Evolutionary conservation across 2,113 vertebrate genomes (phyloP).

Genomic region (Istiophorus platypterus): DNA sequence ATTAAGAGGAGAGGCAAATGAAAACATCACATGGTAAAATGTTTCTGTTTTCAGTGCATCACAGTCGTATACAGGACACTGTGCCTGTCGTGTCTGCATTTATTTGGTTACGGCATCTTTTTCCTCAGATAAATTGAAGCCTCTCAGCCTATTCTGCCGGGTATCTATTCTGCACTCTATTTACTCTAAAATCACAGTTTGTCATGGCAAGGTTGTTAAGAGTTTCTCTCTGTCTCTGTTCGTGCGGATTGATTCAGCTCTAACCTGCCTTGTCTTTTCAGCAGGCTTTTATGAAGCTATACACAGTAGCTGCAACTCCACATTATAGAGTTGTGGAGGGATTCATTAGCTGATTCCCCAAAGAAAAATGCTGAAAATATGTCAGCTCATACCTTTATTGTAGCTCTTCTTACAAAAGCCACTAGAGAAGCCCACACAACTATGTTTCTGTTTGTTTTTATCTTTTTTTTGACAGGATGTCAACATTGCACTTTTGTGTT

Average conservation of each 20-base stretch:
- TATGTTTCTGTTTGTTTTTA: slow-evolving; percentile 24
- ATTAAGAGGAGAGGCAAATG: background rate
- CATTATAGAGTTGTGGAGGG: slow-evolving; percentile 45
- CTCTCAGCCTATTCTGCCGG: slow-evolving; percentile 25
- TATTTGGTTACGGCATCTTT: slow-evolving; percentile 36
- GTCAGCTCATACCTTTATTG: slow-evolving; percentile 29
- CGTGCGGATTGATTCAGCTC: slow-evolving; percentile 31
- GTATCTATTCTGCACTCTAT: slow-evolving; percentile 25
- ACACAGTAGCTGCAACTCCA: slow-evolving; percentile 41
- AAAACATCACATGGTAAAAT: background rate
- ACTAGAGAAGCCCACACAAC: slow-evolving; percentile 44
- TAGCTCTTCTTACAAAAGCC: slow-evolving; percentile 33
- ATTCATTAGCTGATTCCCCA: slow-evolving; percentile 63
- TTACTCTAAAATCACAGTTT: slow-evolving; percentile 37
- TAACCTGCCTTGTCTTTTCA: slow-evolving; percentile 52
- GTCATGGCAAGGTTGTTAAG: slow-evolving; percentile 34
- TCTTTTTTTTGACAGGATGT: slow-evolving; percentile 35
- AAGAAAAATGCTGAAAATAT: slow-evolving; percentile 44
- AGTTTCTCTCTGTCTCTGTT: background rate
- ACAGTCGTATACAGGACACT: background rate
- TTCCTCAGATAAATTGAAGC: slow-evolving; percentile 8
- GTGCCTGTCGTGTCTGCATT: slow-evolving; percentile 30
- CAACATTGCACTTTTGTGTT: slow-evolving; percentile 40
- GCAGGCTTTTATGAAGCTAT: slow-evolving; percentile 33
- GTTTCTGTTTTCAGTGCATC: slow-evolving; percentile 15